Evolutionary conservation across 2,113 vertebrate species (phyloP).

Genomic region (Equus przewalskii): DNA sequence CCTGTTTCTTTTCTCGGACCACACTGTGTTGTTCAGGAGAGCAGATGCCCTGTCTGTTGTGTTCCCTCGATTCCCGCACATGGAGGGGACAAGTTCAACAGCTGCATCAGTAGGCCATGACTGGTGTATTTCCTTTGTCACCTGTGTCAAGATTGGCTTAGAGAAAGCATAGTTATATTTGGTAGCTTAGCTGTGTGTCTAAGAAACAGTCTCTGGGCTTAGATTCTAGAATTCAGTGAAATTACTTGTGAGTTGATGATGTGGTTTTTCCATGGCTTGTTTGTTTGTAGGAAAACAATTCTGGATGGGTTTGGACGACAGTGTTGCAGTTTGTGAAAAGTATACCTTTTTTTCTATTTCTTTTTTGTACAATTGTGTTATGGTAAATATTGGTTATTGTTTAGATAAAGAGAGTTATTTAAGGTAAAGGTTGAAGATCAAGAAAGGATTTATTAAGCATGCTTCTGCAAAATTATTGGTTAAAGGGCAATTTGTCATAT

Average conservation of each 20-base stretch:
- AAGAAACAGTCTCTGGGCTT: fast-evolving
- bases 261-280: fast-evolving
- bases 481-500: neutral
- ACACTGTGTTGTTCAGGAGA: fast-evolving
- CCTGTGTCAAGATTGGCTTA: neutral
- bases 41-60: fast-evolving
- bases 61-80: neutral
- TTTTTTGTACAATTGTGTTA: neutral
- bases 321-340: neutral
- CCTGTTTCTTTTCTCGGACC: neutral
- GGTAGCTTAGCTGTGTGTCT: fast-evolving
- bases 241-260: neutral
- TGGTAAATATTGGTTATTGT: neutral
- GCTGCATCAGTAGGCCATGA: fast-evolving
- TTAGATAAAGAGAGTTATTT: neutral
- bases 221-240: neutral
- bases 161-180: fast-evolving
- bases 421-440: neutral
- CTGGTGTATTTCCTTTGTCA: fast-evolving
- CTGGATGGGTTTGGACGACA: neutral
- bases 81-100: fast-evolving
- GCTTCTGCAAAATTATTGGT: neutral
- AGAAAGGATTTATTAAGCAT: neutral
- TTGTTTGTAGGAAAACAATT: neutral
- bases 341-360: neutral